A percentile compares a stretch with the other conserved stretches of the same genome.
These are phyloP conservation scores for Choreutis nemorana DNA, from an alignment of 2,888 invertebrate genomes.

Conservation along the genomic window DNA sequence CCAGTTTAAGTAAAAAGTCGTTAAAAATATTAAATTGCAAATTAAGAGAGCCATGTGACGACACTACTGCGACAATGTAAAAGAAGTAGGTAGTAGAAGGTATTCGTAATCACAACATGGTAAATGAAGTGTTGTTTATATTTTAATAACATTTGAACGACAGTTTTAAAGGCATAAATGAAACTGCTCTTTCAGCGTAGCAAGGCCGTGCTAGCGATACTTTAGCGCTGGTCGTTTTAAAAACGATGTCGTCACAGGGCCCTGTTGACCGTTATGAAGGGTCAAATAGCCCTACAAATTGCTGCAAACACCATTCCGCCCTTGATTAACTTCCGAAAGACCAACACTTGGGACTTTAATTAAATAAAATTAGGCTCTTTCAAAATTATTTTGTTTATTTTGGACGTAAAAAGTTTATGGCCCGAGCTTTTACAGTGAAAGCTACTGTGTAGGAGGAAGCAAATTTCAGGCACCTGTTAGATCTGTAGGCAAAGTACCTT, in stretches of 20 bases:
- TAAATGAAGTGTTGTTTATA: too few relatives aligned
- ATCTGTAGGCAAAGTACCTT: too few relatives aligned
- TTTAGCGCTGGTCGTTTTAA: constrained; percentile 13
- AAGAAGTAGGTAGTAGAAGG: neutral
- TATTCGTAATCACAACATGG: too few relatives aligned
- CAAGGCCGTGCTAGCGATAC: constrained; percentile 5
- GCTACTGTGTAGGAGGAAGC: too few relatives aligned
- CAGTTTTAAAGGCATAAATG: too few relatives aligned
- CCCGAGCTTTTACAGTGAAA: too few relatives aligned
- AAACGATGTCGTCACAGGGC: constrained; percentile 30
- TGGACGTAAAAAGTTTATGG: constrained; percentile 7
- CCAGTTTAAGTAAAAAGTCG: too few relatives aligned
- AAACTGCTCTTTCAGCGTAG: constrained; percentile 5
- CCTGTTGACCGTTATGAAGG: constrained; percentile 42
- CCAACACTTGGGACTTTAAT: constrained; percentile 31
- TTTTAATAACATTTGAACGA: too few relatives aligned
- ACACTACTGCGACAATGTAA: too few relatives aligned
- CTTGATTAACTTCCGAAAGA: constrained; percentile 44
- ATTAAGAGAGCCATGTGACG: too few relatives aligned
- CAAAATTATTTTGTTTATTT: constrained; percentile 19
- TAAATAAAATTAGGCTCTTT: constrained; percentile 38
- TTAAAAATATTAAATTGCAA: too few relatives aligned
- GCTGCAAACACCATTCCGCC: constrained; percentile 34
- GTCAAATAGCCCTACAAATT: constrained; percentile 49
- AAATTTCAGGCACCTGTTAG: too few relatives aligned